These are phyloP conservation scores for Tragelaphus imberbis DNA, from an alignment of 2,113 vertebrate species.

Conservation along the genomic window DNA sequence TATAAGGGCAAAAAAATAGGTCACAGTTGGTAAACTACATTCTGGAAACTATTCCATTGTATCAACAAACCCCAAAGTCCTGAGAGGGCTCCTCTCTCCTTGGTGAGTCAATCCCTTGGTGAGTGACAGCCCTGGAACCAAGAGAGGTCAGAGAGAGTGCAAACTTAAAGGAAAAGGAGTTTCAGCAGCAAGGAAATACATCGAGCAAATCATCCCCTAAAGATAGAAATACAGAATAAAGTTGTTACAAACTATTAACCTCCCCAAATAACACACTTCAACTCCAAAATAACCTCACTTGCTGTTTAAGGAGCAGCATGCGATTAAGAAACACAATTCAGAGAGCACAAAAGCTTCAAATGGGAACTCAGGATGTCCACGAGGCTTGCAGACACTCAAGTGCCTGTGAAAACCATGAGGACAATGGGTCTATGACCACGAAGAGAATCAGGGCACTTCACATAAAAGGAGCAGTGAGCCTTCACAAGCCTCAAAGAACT, in stretches of 20 bases:
- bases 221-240: neutral
- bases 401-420: neutral
- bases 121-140: neutral
- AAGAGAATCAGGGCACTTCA: neutral
- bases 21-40: slow-evolving; percentile 60
- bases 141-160: slow-evolving; percentile 5
- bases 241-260: slow-evolving; percentile 3
- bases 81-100: neutral
- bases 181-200: neutral
- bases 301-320: neutral
- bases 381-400: neutral
- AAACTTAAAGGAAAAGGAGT: neutral
- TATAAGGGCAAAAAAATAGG: slow-evolving; percentile 65
- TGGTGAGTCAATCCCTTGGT: neutral
- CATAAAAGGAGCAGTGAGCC: neutral
- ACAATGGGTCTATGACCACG: neutral
- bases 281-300: neutral
- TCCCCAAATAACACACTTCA: neutral
- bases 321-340: neutral
- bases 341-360: neutral
- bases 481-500: neutral
- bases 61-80: slow-evolving; percentile 46
- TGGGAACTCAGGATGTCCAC: neutral
- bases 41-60: slow-evolving; percentile 56
- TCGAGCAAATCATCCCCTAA: neutral